A percentile compares a stretch with the other conserved stretches of the same genome.
Evolutionary conservation across 2,797 vertebrate species (phyloP).

Genomic region (Rhinella marina): DNA sequence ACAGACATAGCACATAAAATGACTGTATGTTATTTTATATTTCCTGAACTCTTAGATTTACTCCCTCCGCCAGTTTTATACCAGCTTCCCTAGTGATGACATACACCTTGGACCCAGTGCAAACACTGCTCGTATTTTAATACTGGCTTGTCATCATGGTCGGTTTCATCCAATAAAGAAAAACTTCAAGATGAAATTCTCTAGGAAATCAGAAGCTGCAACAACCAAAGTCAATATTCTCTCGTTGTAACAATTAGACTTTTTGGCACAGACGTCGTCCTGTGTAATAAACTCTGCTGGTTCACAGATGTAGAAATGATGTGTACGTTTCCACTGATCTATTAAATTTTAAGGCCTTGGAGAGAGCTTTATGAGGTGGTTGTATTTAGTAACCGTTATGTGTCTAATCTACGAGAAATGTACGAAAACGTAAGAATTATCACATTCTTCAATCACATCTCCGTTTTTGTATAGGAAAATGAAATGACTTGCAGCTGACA

Average conservation of each 20-base stretch:
- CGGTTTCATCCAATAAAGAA: neutral
- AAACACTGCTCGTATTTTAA: neutral
- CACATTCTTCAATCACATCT: slow-evolving; percentile 9
- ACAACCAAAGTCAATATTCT: slow-evolving; percentile 34
- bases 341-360: slow-evolving; percentile 33
- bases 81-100: neutral
- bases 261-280: slow-evolving; percentile 33
- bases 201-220: slow-evolving; percentile 3
- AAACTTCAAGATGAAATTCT: neutral
- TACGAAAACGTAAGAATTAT: slow-evolving; percentile 41
- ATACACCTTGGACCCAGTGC: neutral
- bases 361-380: slow-evolving; percentile 33
- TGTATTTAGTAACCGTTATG: slow-evolving; percentile 37
- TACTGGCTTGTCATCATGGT: neutral
- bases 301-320: slow-evolving; percentile 22
- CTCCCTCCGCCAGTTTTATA: neutral
- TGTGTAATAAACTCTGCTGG: slow-evolving; percentile 30
- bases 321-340: slow-evolving; percentile 34
- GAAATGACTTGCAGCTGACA: slow-evolving; percentile 6
- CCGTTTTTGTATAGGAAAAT: neutral
- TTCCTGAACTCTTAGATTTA: neutral
- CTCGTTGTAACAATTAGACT: slow-evolving; percentile 29
- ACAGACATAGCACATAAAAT: neutral
- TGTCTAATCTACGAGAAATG: slow-evolving; percentile 60
- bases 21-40: neutral